These are phyloP conservation scores for Strix aluco DNA, from an alignment of 2,113 vertebrate genomes.

Conservation along the genomic window DNA sequence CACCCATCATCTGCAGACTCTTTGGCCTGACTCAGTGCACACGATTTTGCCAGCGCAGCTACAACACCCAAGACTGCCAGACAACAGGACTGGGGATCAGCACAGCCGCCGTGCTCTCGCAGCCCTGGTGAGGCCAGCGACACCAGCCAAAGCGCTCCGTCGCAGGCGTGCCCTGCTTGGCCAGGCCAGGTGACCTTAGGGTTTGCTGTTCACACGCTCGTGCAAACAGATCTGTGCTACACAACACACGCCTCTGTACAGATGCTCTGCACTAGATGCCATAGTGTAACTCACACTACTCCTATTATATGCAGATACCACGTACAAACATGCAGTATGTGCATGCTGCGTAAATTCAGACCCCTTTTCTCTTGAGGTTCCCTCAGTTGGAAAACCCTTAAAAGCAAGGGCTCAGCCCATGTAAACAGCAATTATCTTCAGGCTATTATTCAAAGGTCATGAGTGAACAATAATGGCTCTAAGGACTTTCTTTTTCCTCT, in stretches of 20 bases:
- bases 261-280: background rate
- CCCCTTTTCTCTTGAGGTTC: background rate
- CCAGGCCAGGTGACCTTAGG: accelerated
- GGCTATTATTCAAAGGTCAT: background rate
- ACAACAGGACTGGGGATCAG: background rate
- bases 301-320: background rate
- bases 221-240: background rate
- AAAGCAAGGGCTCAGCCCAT: background rate
- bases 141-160: background rate
- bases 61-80: accelerated
- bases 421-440: background rate
- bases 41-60: background rate
- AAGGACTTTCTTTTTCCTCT: background rate
- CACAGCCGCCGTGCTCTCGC: accelerated
- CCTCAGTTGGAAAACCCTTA: background rate
- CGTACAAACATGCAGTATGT: background rate
- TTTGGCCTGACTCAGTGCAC: background rate
- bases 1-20: background rate
- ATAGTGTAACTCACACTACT: background rate
- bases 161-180: background rate
- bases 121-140: accelerated
- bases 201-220: background rate
- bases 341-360: background rate
- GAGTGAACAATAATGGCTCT: background rate
- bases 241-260: accelerated